Evolutionary conservation across 2,888 invertebrate genomes (phyloP).

Genomic region (Micoletzkya japonica): DNA sequence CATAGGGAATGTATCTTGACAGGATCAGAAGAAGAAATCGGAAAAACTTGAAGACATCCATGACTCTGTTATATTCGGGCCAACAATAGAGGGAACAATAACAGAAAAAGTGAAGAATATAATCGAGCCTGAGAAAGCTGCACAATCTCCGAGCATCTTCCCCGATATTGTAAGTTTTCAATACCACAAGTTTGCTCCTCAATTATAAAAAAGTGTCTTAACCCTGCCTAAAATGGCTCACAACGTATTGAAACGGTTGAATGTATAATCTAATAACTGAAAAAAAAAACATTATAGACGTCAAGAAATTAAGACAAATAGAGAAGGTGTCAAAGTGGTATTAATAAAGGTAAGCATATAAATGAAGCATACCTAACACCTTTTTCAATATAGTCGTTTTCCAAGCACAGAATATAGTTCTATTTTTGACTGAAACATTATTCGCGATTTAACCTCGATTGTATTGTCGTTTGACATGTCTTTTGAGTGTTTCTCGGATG

Average conservation of each 20-base stretch:
- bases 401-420: no score
- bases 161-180: conserved; percentile 5
- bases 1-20: not conserved
- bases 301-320: no score
- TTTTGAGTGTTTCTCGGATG: conserved; percentile 18
- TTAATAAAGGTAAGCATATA: no score
- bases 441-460: no score
- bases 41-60: conserved; percentile 22
- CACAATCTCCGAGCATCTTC: not conserved
- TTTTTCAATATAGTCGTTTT: no score
- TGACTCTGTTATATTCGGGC: conserved; percentile 22
- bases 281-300: no score
- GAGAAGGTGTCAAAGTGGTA: no score
- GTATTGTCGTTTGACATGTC: not conserved
- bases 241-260: not conserved
- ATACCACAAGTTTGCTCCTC: not conserved
- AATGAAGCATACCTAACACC: no score
- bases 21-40: conserved; percentile 19
- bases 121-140: conserved; percentile 10
- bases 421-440: no score
- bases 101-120: not conserved
- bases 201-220: not conserved
- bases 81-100: conserved; percentile 2
- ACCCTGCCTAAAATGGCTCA: not conserved
- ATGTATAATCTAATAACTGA: no score